Conservation (phyloP, 2,888 invertebrate genomes). For the Cosmia pyralina region DNA sequence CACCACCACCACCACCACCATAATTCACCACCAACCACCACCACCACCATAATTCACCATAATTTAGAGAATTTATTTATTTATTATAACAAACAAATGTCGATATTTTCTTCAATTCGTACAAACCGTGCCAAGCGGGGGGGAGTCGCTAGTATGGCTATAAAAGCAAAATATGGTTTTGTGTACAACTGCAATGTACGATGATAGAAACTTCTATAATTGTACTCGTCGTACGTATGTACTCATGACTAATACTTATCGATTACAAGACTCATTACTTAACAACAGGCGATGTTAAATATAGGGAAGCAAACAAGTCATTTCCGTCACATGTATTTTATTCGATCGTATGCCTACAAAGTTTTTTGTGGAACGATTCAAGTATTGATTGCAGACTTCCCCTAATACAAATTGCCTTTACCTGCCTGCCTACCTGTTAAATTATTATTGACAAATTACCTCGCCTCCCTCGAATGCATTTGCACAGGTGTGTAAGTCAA, state of each 20-base stretch:
- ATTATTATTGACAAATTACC: constrained; percentile 65
- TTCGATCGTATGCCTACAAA: constrained; percentile 25
- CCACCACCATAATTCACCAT: too few relatives aligned
- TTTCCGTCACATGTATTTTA: constrained; percentile 25
- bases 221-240: background rate
- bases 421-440: constrained; percentile 55
- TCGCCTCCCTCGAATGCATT: constrained; percentile 57
- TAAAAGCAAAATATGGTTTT: too few relatives aligned
- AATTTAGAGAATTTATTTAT: too few relatives aligned
- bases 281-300: constrained; percentile 4
- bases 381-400: constrained; percentile 59
- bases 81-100: too few relatives aligned
- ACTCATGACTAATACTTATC: constrained; percentile 13
- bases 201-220: too few relatives aligned
- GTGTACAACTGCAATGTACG: too few relatives aligned
- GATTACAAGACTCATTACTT: constrained; percentile 21
- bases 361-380: constrained; percentile 33
- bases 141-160: too few relatives aligned
- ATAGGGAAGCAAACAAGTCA: constrained; percentile 6
- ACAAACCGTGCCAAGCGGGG: too few relatives aligned
- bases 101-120: too few relatives aligned
- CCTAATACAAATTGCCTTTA: constrained; percentile 58
- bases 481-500: constrained; percentile 58
- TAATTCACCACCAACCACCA: too few relatives aligned
- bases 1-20: too few relatives aligned